phyloP scores from a whole-genome alignment of 2,797 vertebrate genomes.

The Eulemur coronatus region DNA sequence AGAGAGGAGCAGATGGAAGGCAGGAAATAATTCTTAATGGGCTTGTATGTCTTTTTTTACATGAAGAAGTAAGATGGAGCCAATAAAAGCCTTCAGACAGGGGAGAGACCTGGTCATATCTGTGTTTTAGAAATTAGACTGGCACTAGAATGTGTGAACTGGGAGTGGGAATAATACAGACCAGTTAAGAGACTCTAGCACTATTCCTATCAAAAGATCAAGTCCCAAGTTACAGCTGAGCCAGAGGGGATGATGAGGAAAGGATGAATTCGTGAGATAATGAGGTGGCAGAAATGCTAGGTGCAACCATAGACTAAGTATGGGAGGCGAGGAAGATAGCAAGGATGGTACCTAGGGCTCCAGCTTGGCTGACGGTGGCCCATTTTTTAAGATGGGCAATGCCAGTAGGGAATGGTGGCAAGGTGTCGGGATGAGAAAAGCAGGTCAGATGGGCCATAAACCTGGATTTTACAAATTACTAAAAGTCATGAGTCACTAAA shows the following conservation, averaged over 20 bases:
- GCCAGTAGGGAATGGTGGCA: background rate
- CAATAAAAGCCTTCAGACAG: background rate
- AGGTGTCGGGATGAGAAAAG: background rate
- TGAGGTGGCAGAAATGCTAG: background rate
- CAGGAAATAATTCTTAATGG: background rate
- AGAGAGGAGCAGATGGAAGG: background rate
- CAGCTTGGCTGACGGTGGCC: background rate
- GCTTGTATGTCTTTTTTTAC: background rate
- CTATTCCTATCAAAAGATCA: background rate
- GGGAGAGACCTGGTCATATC: background rate
- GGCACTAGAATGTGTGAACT: background rate
- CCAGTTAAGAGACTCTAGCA: background rate
- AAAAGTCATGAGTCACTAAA: background rate
- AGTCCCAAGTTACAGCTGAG: background rate
- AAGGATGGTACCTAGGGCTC: background rate
- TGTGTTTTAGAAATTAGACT: background rate
- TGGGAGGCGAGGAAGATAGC: background rate
- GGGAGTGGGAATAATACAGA: background rate
- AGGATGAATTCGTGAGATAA: background rate
- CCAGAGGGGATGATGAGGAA: background rate
- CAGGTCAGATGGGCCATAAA: background rate
- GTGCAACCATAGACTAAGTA: background rate
- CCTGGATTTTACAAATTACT: background rate
- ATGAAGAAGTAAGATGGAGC: background rate
- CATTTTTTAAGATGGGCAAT: background rate